Conservation (phyloP, 2,113 vertebrate genomes). For the Trachemys scripta region DNA sequence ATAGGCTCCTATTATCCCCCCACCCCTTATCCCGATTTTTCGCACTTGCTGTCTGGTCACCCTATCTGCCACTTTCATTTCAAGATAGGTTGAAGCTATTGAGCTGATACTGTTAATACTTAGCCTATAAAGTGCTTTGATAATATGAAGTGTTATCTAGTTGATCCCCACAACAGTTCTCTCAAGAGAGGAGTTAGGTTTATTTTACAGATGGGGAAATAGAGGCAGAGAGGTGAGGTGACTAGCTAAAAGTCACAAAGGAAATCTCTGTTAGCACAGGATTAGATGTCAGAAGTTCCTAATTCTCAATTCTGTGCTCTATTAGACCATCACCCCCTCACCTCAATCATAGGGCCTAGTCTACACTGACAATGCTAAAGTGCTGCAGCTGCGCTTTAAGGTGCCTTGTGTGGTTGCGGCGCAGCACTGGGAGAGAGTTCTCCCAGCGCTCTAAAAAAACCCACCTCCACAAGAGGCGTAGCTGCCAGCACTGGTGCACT, state of each 20-base stretch:
- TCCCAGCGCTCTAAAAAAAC: too few relatives aligned
- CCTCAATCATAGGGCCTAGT: neutral
- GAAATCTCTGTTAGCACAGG: neutral
- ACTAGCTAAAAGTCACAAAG: neutral
- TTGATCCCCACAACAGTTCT: neutral
- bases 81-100: neutral
- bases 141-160: too few relatives aligned
- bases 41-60: too few relatives aligned
- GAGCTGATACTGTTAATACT: neutral
- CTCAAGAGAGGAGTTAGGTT: neutral
- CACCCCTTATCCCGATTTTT: too few relatives aligned
- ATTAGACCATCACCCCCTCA: rapidly evolving
- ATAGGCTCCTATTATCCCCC: too few relatives aligned
- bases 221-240: neutral
- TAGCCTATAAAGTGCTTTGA: too few relatives aligned
- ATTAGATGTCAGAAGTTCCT: neutral
- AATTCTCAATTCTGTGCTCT: neutral
- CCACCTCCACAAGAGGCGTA: too few relatives aligned
- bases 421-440: too few relatives aligned
- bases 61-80: neutral
- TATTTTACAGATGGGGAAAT: neutral
- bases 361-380: too few relatives aligned
- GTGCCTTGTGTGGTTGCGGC: too few relatives aligned
- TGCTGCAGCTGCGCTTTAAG: too few relatives aligned
- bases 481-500: too few relatives aligned